Conservation (phyloP, 2,797 vertebrate genomes). For the Botia kubotai region DNA sequence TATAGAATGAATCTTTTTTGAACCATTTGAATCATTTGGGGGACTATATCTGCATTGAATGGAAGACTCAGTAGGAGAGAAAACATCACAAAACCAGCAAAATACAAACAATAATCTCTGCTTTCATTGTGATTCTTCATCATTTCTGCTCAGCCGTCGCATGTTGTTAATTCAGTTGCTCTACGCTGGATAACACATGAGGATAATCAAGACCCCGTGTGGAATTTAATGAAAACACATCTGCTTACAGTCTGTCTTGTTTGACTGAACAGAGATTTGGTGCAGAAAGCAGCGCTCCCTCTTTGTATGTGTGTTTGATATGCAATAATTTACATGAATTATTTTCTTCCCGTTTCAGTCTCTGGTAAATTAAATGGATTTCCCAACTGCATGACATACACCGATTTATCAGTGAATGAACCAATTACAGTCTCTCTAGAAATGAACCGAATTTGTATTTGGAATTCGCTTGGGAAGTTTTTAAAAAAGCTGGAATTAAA, state of each 20-base stretch:
- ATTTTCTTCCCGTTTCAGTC: neutral
- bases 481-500: neutral
- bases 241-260: neutral
- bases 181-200: no score
- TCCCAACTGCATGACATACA: neutral
- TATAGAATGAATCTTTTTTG: slow-evolving; percentile 1
- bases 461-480: neutral
- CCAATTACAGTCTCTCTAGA: slow-evolving; percentile 13
- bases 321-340: neutral
- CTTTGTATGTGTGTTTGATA: neutral
- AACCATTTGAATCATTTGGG: neutral
- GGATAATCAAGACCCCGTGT: no score
- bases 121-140: no score
- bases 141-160: no score
- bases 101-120: neutral
- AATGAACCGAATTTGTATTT: slow-evolving; percentile 1
- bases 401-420: slow-evolving; percentile 10
- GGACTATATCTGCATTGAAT: neutral
- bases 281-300: no score
- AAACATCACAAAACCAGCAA: neutral
- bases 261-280: neutral
- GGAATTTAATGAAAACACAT: no score
- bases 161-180: no score
- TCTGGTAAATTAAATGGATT: slow-evolving; percentile 25
- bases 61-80: neutral